These are phyloP conservation scores for Lates calcarifer DNA, from an alignment of 2,113 vertebrate species.

Conservation along the genomic window DNA sequence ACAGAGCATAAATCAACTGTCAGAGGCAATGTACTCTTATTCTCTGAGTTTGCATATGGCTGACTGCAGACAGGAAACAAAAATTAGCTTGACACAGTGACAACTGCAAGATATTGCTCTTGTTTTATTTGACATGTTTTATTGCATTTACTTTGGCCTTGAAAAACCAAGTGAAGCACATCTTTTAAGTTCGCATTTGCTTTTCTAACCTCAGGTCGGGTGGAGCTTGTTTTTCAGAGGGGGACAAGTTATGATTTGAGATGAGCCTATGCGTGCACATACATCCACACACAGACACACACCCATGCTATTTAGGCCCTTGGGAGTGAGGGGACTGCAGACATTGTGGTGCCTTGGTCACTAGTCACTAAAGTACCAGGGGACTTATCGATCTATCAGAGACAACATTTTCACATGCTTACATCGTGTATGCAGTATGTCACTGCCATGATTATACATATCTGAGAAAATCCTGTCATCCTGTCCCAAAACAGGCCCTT, in stretches of 20 bases:
- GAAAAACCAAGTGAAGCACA: slow-evolving; percentile 46
- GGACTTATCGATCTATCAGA: slow-evolving; percentile 60
- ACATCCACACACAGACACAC: slow-evolving; percentile 36
- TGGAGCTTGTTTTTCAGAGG: slow-evolving; percentile 54
- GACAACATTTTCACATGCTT: slow-evolving; percentile 58
- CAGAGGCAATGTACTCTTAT: not conserved
- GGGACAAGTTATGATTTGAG: slow-evolving; percentile 29
- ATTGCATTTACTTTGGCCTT: slow-evolving; percentile 71
- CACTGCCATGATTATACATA: slow-evolving; percentile 38
- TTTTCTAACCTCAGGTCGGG: slow-evolving; percentile 71
- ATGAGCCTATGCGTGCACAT: slow-evolving; percentile 29
- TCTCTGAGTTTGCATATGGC: not conserved
- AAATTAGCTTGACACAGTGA: not conserved
- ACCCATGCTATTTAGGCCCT: slow-evolving; percentile 22
- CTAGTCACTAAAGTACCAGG: slow-evolving; percentile 36
- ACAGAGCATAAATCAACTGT: slow-evolving; percentile 1
- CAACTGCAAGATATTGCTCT: too few species aligned
- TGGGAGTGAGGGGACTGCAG: slow-evolving; percentile 59
- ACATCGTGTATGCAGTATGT: slow-evolving; percentile 22
- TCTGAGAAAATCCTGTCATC: slow-evolving; percentile 36
- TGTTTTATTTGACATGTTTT: too few species aligned
- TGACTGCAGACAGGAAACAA: not conserved
- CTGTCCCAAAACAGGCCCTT: slow-evolving; percentile 8
- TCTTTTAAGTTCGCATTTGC: slow-evolving; percentile 59
- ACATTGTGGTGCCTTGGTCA: slow-evolving; percentile 65